These are phyloP conservation scores for Phrixothrix hirtus DNA, from an alignment of 2,888 invertebrate species.

Conservation along the genomic window DNA sequence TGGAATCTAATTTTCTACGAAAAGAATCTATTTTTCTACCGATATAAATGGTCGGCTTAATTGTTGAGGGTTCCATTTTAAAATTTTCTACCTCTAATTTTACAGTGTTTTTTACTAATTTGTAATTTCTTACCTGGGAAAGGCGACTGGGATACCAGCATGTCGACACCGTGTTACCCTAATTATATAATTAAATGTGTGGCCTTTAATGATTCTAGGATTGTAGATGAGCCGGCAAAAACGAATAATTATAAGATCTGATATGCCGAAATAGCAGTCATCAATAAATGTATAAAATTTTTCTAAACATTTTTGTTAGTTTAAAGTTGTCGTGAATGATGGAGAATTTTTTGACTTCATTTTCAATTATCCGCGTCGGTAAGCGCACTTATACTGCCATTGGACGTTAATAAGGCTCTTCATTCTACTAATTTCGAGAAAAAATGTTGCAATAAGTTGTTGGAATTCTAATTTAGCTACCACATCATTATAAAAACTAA, in stretches of 20 bases:
- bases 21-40: too few species aligned
- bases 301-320: conserved; percentile 11
- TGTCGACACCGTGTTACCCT: conserved; percentile 48
- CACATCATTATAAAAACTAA: conserved; percentile 24
- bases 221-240: conserved; percentile 39
- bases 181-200: conserved; percentile 49
- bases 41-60: neutral
- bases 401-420: conserved; percentile 29
- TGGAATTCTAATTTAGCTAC: conserved; percentile 30
- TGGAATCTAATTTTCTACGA: too few species aligned
- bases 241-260: conserved; percentile 56
- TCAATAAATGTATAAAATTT: conserved; percentile 49
- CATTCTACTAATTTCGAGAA: conserved; percentile 28
- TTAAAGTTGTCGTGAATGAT: conserved; percentile 19
- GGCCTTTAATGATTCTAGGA: conserved; percentile 49
- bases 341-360: conserved; percentile 20
- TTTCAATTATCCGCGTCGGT: conserved; percentile 30
- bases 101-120: conserved; percentile 9
- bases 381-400: conserved; percentile 27
- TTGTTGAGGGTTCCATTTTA: conserved; percentile 6
- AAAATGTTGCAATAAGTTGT: conserved; percentile 23
- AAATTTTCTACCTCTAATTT: conserved; percentile 4
- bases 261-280: conserved; percentile 56
- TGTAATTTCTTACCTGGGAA: conserved; percentile 19
- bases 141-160: conserved; percentile 33